These are phyloP conservation scores for Cyanocitta stelleri DNA, from an alignment of 2,113 vertebrate species.

Conservation along the genomic window DNA sequence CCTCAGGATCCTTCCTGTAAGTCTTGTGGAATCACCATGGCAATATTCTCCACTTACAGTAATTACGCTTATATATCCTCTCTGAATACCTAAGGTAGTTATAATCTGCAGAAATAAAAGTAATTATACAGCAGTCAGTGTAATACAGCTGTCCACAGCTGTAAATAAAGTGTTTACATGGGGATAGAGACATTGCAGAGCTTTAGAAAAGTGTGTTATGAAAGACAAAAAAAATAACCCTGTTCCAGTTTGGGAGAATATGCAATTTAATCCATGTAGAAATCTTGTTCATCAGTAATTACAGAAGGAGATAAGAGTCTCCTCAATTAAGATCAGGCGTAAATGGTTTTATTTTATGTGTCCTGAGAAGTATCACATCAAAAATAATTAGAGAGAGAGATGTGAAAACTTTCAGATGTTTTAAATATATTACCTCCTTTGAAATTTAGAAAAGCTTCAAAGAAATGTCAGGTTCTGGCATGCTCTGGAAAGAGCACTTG, in stretches of 20 bases:
- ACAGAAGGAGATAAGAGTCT: slow-evolving; percentile 15
- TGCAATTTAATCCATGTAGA: background rate
- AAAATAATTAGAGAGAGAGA: slow-evolving; percentile 35
- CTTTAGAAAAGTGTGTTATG: background rate
- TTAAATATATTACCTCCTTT: slow-evolving; percentile 21
- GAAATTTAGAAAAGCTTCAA: slow-evolving; percentile 55
- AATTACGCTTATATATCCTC: background rate
- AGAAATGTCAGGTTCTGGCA: slow-evolving; percentile 28
- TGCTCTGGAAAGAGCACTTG: background rate
- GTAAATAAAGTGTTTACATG: background rate
- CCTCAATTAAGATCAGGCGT: slow-evolving; percentile 31
- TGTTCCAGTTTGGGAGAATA: background rate
- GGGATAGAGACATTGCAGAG: background rate
- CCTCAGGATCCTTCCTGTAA: background rate
- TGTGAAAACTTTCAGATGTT: background rate
- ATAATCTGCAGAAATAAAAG: background rate
- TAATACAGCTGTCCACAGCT: background rate
- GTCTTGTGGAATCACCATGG: background rate
- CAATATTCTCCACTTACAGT: background rate
- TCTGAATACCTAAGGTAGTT: background rate
- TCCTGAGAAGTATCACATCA: slow-evolving; percentile 23
- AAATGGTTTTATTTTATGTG: slow-evolving; percentile 24
- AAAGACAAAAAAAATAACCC: background rate
- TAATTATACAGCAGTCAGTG: background rate
- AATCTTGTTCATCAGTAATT: slow-evolving; percentile 53